Base-by-base conservation (phyloP, 2,888 invertebrate species). In the Eupithecia tripunctaria region DNA sequence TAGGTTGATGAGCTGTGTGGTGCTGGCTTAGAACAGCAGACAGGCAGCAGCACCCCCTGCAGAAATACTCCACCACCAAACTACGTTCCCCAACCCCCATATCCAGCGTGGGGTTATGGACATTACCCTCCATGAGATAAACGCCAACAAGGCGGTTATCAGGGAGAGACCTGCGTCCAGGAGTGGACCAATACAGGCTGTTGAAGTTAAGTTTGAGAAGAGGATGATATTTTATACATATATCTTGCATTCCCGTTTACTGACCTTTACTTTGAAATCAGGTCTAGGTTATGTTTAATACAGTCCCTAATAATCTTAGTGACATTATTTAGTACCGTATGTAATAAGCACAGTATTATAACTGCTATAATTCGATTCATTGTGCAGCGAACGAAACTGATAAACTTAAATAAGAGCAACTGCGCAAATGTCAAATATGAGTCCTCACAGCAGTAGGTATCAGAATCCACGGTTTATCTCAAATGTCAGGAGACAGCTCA, bases 401-500 rank as follows among this genome's bases (percentile, higher is more conserved):
- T 64, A 41, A 64, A 41, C 64, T 41, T 12, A 21, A 64, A 64
- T 38, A 27, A 66, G 43, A 63, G 77, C 74, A 78, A 75, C 65
- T 68, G 38, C 63, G 63, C 60, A 75, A 78, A 74, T 71, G 60
- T 25, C 71, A 75, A 77, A 75, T 68, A 68, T 72, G 70, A 76
- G 18, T 70, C 38, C 70, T 60, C 62, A 73, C 72, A 73, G 68
- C 71, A 69, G 71, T 74, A 71, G 60, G 60, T 86, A 88, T 89
- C 87, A 84, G 75, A 76, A 78, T 81, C 72, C 72, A 80, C 78
- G 83, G 84, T 86, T 87, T 88, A 90, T 89, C 89, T 88, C 81
- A 83, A 84, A 84, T 84, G 84, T 84, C 84, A 82, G 80, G 75
- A 80, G 86, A 87, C 88, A 84, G 76, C 77, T 87, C 89, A 90